These are phyloP conservation scores for Apodemia duryi DNA, from an alignment of 2,888 invertebrate species.

Conservation along the genomic window DNA sequence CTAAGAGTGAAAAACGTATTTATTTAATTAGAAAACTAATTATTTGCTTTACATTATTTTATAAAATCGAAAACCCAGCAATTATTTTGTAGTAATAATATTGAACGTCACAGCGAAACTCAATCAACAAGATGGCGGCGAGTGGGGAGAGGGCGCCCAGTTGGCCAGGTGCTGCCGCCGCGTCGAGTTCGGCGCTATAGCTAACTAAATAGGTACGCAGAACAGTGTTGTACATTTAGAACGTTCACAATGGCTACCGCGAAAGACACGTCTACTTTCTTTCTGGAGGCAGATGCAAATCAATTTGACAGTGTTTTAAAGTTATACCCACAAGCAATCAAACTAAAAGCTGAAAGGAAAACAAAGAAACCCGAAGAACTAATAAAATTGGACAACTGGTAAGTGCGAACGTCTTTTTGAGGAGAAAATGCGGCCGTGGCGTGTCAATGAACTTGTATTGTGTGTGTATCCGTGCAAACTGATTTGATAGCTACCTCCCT, in stretches of 20 bases:
- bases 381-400: slow-evolving; percentile 97
- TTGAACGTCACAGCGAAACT: slow-evolving; percentile 73
- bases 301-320: slow-evolving; percentile 93
- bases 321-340: slow-evolving; percentile 94
- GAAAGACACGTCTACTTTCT: slow-evolving; percentile 96
- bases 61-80: slow-evolving; percentile 41
- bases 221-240: slow-evolving; percentile 76
- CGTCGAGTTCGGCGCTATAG: slow-evolving; percentile 79
- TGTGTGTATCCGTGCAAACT: slow-evolving; percentile 81
- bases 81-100: slow-evolving; percentile 65
- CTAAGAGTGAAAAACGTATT: not conserved
- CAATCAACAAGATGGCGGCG: slow-evolving; percentile 74
- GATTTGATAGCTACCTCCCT: slow-evolving; percentile 83
- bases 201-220: slow-evolving; percentile 73
- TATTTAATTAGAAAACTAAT: slow-evolving; percentile 19
- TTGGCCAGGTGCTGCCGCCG: slow-evolving; percentile 80
- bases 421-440: slow-evolving; percentile 80
- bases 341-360: slow-evolving; percentile 93
- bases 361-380: slow-evolving; percentile 96
- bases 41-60: slow-evolving; percentile 8
- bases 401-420: slow-evolving; percentile 81
- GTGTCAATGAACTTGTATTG: slow-evolving; percentile 81
- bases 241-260: slow-evolving; percentile 89
- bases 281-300: slow-evolving; percentile 91
- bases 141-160: slow-evolving; percentile 79